These are phyloP conservation scores for Chouioia cunea DNA, from an alignment of 2,888 invertebrate genomes.

Conservation along the genomic window DNA sequence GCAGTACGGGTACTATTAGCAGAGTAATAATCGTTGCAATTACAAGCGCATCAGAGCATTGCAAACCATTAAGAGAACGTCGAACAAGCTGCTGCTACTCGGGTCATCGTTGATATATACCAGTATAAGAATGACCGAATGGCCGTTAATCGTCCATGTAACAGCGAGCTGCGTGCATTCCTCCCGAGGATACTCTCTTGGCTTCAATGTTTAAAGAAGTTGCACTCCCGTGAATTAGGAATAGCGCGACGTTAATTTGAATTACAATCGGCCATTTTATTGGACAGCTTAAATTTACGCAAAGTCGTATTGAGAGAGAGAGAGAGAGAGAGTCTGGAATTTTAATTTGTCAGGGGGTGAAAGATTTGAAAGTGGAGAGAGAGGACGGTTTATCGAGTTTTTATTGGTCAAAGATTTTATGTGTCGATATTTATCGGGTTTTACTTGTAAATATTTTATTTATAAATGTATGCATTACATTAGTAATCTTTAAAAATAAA, in stretches of 20 bases:
- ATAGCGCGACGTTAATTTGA: conserved; percentile 47
- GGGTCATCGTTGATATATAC: too few species aligned
- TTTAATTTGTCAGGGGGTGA: conserved; percentile 50
- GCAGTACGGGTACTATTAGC: too few species aligned
- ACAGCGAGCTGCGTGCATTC: too few species aligned
- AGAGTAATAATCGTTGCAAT: too few species aligned
- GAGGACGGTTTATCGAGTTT: conserved; percentile 46
- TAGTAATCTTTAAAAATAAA: not conserved
- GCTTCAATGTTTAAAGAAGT: conserved; percentile 29
- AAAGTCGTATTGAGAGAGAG: conserved; percentile 40
- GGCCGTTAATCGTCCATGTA: too few species aligned
- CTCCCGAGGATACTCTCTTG: conserved; percentile 12
- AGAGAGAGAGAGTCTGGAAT: conserved; percentile 42
- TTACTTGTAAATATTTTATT: conserved; percentile 33
- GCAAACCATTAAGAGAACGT: too few species aligned
- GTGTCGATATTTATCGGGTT: conserved; percentile 37
- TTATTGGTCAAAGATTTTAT: conserved; percentile 37
- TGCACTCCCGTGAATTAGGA: conserved; percentile 40
- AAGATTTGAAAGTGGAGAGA: conserved; percentile 45
- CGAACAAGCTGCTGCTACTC: too few species aligned
- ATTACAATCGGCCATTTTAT: conserved; percentile 46
- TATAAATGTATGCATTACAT: conserved; percentile 28
- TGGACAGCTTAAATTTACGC: conserved; percentile 36
- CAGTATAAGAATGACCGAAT: too few species aligned
- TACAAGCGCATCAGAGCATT: too few species aligned